A percentile compares a stretch with the other conserved stretches of the same genome.
phyloP scores from a whole-genome alignment of 2,888 invertebrate genomes.

The Eurytoma adleriae region DNA sequence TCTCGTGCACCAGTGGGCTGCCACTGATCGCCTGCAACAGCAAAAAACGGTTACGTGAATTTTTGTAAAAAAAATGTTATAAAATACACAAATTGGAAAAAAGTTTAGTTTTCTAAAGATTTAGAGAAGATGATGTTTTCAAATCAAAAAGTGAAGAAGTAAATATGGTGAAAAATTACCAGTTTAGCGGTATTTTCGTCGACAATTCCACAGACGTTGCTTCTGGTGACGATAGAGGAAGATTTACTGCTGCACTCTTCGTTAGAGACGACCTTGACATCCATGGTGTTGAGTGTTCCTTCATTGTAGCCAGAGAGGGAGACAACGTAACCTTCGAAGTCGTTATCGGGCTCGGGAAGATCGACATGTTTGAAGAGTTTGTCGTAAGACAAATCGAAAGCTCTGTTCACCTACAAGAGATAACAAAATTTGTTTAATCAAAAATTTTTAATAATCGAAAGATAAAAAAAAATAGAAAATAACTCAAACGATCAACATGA shows the following conservation, averaged over 20 bases:
- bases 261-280: constrained; percentile 20
- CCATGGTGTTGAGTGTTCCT: background rate
- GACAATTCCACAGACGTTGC: constrained; percentile 23
- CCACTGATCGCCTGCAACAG: constrained; percentile 16
- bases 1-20: constrained; percentile 27
- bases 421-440: too few species aligned
- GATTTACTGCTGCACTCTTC: constrained; percentile 20
- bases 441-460: too few species aligned
- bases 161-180: too few species aligned
- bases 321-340: constrained; percentile 20
- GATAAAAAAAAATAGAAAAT: too few species aligned
- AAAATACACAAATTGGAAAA: background rate
- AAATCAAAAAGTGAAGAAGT: too few species aligned
- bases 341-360: constrained; percentile 15
- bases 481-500: too few species aligned
- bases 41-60: background rate
- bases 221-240: constrained; percentile 20
- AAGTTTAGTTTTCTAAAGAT: too few species aligned
- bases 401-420: constrained; percentile 1
- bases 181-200: background rate
- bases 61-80: background rate
- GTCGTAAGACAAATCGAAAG: constrained; percentile 27
- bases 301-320: constrained; percentile 8
- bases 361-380: constrained; percentile 20
- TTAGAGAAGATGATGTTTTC: too few species aligned